Evolutionary conservation across 1,140 invertebrate species (phyloP).

Genomic region (Cheumatopsyche charites): DNA sequence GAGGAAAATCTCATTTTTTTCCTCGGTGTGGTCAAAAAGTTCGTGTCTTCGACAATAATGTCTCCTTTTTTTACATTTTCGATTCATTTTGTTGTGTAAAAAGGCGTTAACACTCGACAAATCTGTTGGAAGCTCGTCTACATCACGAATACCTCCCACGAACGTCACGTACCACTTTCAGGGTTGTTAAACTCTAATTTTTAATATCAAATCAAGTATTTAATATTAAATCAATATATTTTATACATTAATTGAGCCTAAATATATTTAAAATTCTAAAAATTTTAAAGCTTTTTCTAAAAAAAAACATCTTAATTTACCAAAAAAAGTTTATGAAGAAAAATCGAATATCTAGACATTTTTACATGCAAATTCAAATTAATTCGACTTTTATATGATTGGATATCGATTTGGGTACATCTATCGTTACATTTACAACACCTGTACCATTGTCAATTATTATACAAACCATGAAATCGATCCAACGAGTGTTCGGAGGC

Average conservation of each 20-base stretch:
- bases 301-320: too few relatives aligned
- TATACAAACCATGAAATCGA: conserved; percentile 35
- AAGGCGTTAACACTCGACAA: conserved; percentile 30
- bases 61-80: not conserved
- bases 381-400: too few relatives aligned
- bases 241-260: too few relatives aligned
- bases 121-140: conserved; percentile 7
- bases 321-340: too few relatives aligned
- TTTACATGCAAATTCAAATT: too few relatives aligned
- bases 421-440: too few relatives aligned
- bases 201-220: too few relatives aligned
- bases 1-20: conserved; percentile 12
- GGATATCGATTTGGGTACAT: too few relatives aligned
- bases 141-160: conserved; percentile 37
- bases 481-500: conserved; percentile 25
- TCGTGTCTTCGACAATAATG: conserved; percentile 23
- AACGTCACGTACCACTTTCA: conserved; percentile 26
- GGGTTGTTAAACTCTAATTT: not conserved
- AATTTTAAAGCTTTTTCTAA: too few relatives aligned
- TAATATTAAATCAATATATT: too few relatives aligned
- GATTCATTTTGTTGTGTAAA: conserved; percentile 17
- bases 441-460: conserved; percentile 26
- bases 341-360: too few relatives aligned
- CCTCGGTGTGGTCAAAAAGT: conserved; percentile 22
- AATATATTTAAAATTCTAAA: too few relatives aligned